Percentiles rank a stretch among this genome's conserved stretches.
Evolutionary conservation across 2,888 invertebrate species (phyloP).

Genomic region (Luperina testacea): DNA sequence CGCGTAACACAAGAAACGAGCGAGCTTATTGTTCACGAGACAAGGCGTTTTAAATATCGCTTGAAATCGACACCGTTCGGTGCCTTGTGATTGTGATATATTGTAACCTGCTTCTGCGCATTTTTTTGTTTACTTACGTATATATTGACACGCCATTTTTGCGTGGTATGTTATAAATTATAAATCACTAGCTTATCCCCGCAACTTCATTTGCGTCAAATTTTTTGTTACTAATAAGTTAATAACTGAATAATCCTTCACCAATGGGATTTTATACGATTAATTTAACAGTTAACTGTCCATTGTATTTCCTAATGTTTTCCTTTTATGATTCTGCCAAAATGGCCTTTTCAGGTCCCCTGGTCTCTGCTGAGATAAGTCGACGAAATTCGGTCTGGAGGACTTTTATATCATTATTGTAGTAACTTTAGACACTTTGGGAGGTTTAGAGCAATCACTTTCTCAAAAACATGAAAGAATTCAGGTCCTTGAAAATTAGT

Average conservation of each 20-base stretch:
- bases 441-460: neutral
- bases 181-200: neutral
- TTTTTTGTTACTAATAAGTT: too few species aligned
- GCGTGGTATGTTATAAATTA: neutral
- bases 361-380: too few species aligned
- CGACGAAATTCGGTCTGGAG: neutral
- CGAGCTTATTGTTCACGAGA: constrained; percentile 40
- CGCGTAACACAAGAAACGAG: constrained; percentile 47
- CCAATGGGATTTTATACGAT: too few species aligned
- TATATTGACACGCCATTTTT: constrained; percentile 5
- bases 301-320: too few species aligned
- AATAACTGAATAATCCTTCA: too few species aligned
- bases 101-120: constrained; percentile 18
- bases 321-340: too few species aligned
- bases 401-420: neutral
- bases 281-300: too few species aligned
- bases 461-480: neutral
- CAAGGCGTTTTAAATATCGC: constrained; percentile 38
- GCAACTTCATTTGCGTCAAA: too few species aligned
- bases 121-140: neutral
- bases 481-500: neutral
- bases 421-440: neutral
- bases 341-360: too few species aligned
- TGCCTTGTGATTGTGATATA: constrained; percentile 52
- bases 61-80: constrained; percentile 48